These are phyloP conservation scores for Misgurnus anguillicaudatus DNA, from an alignment of 2,113 vertebrate species.

Conservation along the genomic window DNA sequence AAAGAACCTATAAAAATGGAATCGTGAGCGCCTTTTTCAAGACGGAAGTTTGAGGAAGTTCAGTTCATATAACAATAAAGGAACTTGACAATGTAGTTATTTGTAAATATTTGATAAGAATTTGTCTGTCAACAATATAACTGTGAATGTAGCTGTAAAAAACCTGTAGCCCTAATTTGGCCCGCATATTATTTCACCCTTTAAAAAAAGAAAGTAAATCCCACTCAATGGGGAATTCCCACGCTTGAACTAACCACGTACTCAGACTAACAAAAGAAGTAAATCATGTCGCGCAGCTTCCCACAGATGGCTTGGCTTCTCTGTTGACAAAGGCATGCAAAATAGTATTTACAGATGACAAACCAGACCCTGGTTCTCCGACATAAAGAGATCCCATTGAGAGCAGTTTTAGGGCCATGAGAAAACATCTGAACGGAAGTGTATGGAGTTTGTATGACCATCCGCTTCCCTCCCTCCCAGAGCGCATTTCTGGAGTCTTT, in stretches of 20 bases:
- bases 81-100: neutral
- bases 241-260: constrained; percentile 42
- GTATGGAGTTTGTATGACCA: constrained; percentile 4
- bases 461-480: constrained; percentile 1
- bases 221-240: constrained; percentile 45
- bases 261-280: constrained; percentile 42
- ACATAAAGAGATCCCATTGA: constrained; percentile 44
- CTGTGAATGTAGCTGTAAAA: neutral
- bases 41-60: no score
- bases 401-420: constrained; percentile 42
- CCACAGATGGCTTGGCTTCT: constrained; percentile 50
- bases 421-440: constrained; percentile 40
- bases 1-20: no score
- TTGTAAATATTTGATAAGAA: neutral
- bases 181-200: constrained; percentile 17
- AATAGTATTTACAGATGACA: constrained; percentile 58
- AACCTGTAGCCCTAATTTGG: constrained; percentile 1
- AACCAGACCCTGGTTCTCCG: constrained; percentile 14
- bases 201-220: constrained; percentile 11
- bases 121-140: neutral
- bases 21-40: no score
- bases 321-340: constrained; percentile 47
- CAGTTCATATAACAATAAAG: no score
- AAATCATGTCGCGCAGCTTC: constrained; percentile 48
- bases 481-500: constrained; percentile 35